Evolutionary conservation across 2,888 invertebrate genomes (phyloP).

Genomic region (Eupeodes luniger): DNA sequence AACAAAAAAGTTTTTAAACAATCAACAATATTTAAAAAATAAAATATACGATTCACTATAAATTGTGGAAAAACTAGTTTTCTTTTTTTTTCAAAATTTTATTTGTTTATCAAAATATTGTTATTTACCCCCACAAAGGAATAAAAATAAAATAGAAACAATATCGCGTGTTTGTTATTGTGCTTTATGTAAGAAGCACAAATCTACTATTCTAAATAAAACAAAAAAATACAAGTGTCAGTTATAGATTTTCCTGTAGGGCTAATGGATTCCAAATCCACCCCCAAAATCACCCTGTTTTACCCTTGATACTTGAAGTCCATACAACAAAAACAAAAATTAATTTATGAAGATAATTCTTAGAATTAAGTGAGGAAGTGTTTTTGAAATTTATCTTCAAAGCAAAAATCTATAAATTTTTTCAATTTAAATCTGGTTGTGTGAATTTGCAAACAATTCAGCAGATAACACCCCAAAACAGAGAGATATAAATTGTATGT

Average conservation of each 20-base stretch:
- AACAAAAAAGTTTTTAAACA: not conserved
- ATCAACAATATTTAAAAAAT: not conserved
- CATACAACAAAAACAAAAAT: too few relatives aligned
- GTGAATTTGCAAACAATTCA: conserved; percentile 63
- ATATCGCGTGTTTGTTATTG: conserved; percentile 46
- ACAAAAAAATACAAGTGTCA: not conserved
- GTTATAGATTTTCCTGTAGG: not conserved
- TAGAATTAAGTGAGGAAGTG: not conserved
- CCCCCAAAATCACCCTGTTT: not conserved
- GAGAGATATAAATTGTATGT: conserved; percentile 33
- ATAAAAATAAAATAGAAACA: conserved; percentile 70
- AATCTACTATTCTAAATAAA: not conserved
- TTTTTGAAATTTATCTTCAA: not conserved
- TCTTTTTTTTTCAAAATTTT: conserved; percentile 9
- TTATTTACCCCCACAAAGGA: conserved; percentile 5
- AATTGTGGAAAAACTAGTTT: conserved; percentile 11
- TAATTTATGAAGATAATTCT: not conserved
- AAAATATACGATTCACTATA: not conserved
- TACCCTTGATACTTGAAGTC: too few relatives aligned
- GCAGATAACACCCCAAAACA: conserved; percentile 42
- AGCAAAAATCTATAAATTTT: conserved; percentile 42
- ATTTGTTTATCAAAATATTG: not conserved
- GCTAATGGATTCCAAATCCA: conserved; percentile 23
- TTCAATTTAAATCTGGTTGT: conserved; percentile 35
- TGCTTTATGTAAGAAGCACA: conserved; percentile 31